A percentile compares a stretch with the other conserved stretches of the same genome.
These are phyloP conservation scores for Parus major DNA, from an alignment of 2,113 vertebrate species.

Conservation along the genomic window DNA sequence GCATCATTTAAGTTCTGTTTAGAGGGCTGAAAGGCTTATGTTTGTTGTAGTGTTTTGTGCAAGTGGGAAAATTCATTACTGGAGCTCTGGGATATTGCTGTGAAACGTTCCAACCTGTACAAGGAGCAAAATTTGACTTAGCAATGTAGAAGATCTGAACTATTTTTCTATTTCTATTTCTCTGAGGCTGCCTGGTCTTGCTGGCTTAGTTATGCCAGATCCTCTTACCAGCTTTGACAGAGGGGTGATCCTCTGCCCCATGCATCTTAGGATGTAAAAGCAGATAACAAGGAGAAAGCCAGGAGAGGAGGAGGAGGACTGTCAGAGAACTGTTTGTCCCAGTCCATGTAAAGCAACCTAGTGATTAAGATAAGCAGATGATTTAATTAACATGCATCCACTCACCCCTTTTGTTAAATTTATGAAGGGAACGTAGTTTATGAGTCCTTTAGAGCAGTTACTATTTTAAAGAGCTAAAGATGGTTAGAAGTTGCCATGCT, in stretches of 20 bases:
- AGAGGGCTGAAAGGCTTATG: neutral
- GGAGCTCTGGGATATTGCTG: neutral
- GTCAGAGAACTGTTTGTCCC: neutral
- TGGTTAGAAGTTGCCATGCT: neutral
- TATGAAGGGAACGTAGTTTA: neutral
- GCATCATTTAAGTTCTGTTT: neutral
- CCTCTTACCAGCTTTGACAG: neutral
- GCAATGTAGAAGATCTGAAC: neutral
- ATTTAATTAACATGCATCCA: neutral
- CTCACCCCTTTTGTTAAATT: neutral
- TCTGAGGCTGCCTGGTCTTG: neutral
- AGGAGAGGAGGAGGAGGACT: neutral
- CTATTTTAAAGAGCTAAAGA: neutral
- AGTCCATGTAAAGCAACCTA: neutral
- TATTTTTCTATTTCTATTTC: neutral
- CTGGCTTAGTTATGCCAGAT: neutral
- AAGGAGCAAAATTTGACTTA: neutral
- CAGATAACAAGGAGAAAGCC: neutral
- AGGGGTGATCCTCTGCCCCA: neutral
- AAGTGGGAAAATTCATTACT: neutral
- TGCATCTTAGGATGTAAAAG: neutral
- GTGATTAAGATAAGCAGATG: neutral
- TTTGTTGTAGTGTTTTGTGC: neutral
- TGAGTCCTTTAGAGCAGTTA: neutral
- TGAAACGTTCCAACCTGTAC: neutral